phyloP scores from a whole-genome alignment of 2,113 vertebrate species.

The Chrysochloris asiatica region DNA sequence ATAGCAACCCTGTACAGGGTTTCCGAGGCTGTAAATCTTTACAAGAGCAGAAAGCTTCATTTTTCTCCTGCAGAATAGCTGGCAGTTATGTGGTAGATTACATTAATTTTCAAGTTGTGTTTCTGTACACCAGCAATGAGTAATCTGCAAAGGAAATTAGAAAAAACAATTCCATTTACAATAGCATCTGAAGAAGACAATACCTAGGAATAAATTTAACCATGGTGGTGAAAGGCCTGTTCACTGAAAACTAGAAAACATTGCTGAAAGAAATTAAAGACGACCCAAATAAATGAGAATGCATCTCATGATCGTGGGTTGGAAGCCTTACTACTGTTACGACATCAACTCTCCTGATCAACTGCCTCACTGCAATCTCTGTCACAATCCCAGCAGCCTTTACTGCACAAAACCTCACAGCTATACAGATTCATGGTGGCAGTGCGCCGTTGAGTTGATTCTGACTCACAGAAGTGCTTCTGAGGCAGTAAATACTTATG shows the following conservation, averaged over 20 bases:
- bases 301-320: neutral
- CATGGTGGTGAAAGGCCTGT: neutral
- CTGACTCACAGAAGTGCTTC: no score
- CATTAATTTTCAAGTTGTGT: neutral
- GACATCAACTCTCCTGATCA: neutral
- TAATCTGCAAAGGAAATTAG: neutral
- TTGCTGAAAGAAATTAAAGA: neutral
- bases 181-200: neutral
- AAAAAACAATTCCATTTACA: neutral
- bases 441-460: no score
- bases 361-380: neutral
- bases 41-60: no score
- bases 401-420: no score
- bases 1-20: no score
- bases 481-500: no score
- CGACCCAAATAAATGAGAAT: neutral
- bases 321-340: neutral
- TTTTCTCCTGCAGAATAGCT: no score
- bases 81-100: no score
- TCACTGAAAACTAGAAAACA: neutral
- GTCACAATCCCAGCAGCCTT: neutral
- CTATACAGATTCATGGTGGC: no score
- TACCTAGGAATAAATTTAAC: neutral
- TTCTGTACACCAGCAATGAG: neutral
- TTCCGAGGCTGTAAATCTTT: no score